Conservation (phyloP, 2,113 vertebrate species). For the Prolemur simus region DNA sequence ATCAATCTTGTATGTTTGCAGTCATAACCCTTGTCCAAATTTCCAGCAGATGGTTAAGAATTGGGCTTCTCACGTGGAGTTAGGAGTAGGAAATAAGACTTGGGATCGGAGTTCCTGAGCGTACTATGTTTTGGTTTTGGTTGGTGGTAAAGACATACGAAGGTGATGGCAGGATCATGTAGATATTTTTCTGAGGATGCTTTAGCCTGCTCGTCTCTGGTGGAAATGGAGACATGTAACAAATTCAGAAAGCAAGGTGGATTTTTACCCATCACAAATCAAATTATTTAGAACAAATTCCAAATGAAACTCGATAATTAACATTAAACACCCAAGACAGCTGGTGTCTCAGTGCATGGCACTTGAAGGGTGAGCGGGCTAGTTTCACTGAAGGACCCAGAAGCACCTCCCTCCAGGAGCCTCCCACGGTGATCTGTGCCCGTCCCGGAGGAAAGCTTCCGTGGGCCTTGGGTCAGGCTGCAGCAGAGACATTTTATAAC, state of each 20-base stretch:
- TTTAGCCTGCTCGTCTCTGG: not conserved
- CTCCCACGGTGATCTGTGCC: fast-evolving
- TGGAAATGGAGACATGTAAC: not conserved
- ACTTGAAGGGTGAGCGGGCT: fast-evolving
- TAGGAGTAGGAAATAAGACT: not conserved
- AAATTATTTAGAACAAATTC: not conserved
- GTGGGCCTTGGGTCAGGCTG: fast-evolving
- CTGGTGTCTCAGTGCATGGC: not conserved
- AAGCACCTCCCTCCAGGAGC: fast-evolving
- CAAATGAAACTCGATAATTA: not conserved
- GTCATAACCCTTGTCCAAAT: not conserved
- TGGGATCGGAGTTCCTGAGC: not conserved
- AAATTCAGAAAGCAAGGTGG: not conserved
- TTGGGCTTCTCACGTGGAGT: not conserved
- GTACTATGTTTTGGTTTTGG: not conserved
- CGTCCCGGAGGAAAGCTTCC: fast-evolving
- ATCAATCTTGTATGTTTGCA: not conserved
- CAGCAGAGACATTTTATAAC: not conserved
- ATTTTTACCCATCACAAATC: not conserved
- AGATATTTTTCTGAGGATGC: not conserved
- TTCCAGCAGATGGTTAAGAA: not conserved
- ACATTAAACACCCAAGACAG: not conserved
- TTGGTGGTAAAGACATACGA: too few relatives aligned
- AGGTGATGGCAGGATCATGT: not conserved
- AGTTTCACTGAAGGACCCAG: not conserved